Evolutionary conservation across 2,113 vertebrate genomes (phyloP).

Genomic region (Seriola quinqueradiata): DNA sequence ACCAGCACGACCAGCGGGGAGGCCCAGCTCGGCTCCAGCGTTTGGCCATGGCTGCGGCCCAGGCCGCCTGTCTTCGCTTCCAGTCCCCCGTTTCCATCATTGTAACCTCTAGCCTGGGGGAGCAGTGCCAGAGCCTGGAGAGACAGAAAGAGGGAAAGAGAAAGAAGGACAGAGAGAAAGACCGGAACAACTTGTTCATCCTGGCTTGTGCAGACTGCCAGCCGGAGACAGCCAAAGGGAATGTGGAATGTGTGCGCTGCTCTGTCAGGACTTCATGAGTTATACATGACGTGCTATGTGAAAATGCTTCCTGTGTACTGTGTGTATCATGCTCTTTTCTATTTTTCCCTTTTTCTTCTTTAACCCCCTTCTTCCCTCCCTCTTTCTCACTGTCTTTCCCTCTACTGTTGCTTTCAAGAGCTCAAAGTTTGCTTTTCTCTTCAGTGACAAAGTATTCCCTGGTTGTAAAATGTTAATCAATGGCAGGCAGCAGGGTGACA

Average conservation of each 20-base stretch:
- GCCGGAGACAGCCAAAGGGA: slow-evolving; percentile 80
- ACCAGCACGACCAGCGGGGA: slow-evolving; percentile 56
- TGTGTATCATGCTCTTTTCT: slow-evolving; percentile 68
- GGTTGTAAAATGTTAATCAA: slow-evolving; percentile 82
- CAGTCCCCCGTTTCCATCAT: slow-evolving; percentile 37
- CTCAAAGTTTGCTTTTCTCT: slow-evolving; percentile 80
- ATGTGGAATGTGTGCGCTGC: slow-evolving; percentile 73
- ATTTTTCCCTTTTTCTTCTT: slow-evolving; percentile 21
- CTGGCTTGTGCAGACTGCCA: slow-evolving; percentile 71
- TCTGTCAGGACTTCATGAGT: slow-evolving; percentile 84
- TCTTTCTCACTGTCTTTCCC: slow-evolving; percentile 47
- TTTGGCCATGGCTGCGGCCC: slow-evolving; percentile 6
- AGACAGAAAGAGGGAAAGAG: slow-evolving; percentile 37
- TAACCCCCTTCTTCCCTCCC: slow-evolving; percentile 42
- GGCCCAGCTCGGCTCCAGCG: slow-evolving; percentile 26
- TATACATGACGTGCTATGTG: slow-evolving; percentile 83
- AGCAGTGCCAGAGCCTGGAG: slow-evolving; percentile 42
- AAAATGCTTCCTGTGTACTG: slow-evolving; percentile 82
- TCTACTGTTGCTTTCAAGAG: slow-evolving; percentile 66
- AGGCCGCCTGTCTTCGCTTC: slow-evolving; percentile 33
- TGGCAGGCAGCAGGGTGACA: slow-evolving; percentile 59
- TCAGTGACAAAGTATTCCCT: slow-evolving; percentile 78
- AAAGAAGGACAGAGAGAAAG: slow-evolving; percentile 52
- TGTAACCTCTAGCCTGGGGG: slow-evolving; percentile 44
- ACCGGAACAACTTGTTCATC: slow-evolving; percentile 78